phyloP scores from a whole-genome alignment of 1,140 invertebrate species.

The Tetraneura akinire region DNA sequence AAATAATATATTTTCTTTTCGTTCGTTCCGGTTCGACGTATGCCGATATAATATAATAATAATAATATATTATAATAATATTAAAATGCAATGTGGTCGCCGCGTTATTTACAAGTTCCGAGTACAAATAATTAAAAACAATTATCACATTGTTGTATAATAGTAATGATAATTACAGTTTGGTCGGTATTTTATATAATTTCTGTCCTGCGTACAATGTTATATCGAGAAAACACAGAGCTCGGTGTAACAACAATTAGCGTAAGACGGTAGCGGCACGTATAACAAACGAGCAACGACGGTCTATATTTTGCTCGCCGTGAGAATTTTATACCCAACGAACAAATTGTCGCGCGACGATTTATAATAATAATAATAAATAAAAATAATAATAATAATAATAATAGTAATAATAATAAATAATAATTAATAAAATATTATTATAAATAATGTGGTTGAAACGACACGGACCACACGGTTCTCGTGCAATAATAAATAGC shows the following conservation, averaged over 20 bases:
- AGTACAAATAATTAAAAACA: constrained; percentile 36
- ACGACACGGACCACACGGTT: too few species aligned
- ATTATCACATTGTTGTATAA: constrained; percentile 29
- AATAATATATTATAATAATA: too few species aligned
- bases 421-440: too few species aligned
- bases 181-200: constrained; percentile 34
- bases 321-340: background rate
- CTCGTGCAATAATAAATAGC: too few species aligned
- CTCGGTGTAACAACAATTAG: constrained; percentile 33
- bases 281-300: too few species aligned
- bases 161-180: constrained; percentile 35
- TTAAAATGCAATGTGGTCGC: background rate
- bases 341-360: constrained; percentile 14
- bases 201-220: background rate
- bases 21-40: too few species aligned
- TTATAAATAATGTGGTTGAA: too few species aligned
- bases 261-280: background rate
- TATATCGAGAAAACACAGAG: background rate
- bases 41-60: too few species aligned
- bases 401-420: too few species aligned
- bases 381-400: too few species aligned
- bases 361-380: too few species aligned
- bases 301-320: background rate
- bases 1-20: too few species aligned
- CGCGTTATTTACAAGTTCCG: background rate